These are phyloP conservation scores for Ooceraea biroi DNA, from an alignment of 1,140 invertebrate species.

Conservation along the genomic window DNA sequence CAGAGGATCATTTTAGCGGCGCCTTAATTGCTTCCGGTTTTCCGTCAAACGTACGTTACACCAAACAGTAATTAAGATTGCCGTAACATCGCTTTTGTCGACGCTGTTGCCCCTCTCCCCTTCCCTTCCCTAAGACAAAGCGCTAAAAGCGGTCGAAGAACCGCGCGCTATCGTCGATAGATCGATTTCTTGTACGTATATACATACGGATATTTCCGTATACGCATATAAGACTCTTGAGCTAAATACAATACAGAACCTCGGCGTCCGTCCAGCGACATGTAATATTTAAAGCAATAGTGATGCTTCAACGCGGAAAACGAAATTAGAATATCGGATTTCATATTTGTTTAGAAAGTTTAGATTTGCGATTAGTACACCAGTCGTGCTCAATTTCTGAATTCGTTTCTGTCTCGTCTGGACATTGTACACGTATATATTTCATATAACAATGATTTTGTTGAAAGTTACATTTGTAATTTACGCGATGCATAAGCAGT, in stretches of 20 bases:
- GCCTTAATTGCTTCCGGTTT: conserved; percentile 41
- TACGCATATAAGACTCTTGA: conserved; percentile 37
- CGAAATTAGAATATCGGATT: conserved; percentile 1
- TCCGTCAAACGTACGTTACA: conserved; percentile 22
- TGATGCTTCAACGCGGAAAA: neutral
- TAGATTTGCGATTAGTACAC: too few relatives aligned
- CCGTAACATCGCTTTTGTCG: conserved; percentile 11
- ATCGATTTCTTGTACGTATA: conserved; percentile 37
- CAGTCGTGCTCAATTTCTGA: too few relatives aligned
- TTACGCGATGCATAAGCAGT: neutral
- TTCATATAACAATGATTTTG: too few relatives aligned
- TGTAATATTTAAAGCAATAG: conserved; percentile 44
- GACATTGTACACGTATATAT: too few relatives aligned
- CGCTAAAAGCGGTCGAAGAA: conserved; percentile 3
- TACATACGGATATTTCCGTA: conserved; percentile 33
- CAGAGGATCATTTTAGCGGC: conserved; percentile 27
- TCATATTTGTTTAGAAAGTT: neutral
- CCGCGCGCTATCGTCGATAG: conserved; percentile 23
- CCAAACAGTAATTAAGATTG: conserved; percentile 47
- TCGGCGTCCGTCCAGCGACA: neutral
- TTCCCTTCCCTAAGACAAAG: neutral
- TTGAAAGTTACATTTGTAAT: neutral
- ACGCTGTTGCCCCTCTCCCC: neutral
- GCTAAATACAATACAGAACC: conserved; percentile 12
- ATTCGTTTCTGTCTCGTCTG: too few relatives aligned